phyloP scores from a whole-genome alignment of 2,888 invertebrate species.

The Melinopterus prodromus region DNA sequence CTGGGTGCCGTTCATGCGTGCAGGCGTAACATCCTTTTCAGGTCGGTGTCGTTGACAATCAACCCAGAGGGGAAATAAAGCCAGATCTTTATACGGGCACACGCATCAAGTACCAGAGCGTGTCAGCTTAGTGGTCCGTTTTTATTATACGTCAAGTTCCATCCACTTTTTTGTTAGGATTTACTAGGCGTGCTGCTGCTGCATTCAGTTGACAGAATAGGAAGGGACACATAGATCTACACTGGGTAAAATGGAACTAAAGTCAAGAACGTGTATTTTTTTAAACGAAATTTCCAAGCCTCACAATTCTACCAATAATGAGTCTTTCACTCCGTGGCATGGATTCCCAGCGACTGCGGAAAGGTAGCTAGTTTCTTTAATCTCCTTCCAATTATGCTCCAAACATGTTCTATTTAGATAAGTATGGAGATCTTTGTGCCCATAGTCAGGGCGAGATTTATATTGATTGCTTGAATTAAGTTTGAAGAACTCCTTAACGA shows the following conservation, averaged over 20 bases:
- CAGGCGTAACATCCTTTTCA: conserved; percentile 18
- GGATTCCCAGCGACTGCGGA: too few relatives aligned
- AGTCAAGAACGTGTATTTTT: too few relatives aligned
- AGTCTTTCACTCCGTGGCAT: too few relatives aligned
- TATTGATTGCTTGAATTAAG: too few relatives aligned
- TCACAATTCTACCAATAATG: too few relatives aligned
- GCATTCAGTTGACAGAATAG: not conserved
- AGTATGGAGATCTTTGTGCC: too few relatives aligned
- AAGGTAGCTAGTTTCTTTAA: too few relatives aligned
- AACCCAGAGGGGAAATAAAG: conserved; percentile 4
- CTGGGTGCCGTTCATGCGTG: not conserved
- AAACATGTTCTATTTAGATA: too few relatives aligned
- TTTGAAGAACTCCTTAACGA: too few relatives aligned
- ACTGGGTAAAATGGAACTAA: not conserved
- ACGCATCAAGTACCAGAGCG: conserved; percentile 9
- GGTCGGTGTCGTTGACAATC: conserved; percentile 26
- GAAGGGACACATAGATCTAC: not conserved
- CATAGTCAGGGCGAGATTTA: too few relatives aligned
- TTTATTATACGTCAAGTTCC: not conserved
- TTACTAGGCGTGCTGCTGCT: not conserved
- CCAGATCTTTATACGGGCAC: conserved; percentile 19
- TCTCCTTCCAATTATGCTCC: too few relatives aligned
- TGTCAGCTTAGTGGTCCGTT: not conserved
- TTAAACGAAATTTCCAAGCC: too few relatives aligned
- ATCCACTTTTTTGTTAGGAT: not conserved